phyloP scores from a whole-genome alignment of 2,113 vertebrate genomes.

The Heterotis niloticus region DNA sequence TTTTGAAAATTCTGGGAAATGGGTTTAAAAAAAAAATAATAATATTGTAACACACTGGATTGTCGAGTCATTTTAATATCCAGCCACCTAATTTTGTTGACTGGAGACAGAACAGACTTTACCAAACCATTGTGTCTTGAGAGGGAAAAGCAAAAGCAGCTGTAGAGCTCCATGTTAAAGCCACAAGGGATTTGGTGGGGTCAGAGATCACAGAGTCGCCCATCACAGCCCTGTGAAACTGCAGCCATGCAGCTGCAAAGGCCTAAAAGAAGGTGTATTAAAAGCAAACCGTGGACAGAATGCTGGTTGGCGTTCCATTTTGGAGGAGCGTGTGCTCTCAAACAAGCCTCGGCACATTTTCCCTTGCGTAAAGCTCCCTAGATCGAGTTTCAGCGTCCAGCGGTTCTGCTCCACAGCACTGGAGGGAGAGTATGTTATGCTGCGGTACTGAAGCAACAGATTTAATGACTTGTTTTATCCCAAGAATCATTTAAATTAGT shows the following conservation, averaged over 20 bases:
- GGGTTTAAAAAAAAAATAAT: too few relatives aligned
- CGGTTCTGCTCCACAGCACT: not conserved
- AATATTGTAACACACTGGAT: too few relatives aligned
- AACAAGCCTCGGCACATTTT: not conserved
- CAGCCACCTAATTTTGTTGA: too few relatives aligned
- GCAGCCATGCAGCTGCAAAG: not conserved
- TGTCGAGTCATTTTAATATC: too few relatives aligned
- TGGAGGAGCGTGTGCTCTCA: constrained; percentile 21
- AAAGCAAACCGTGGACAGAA: not conserved
- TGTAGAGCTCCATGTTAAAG: too few relatives aligned
- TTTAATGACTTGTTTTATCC: constrained; percentile 22
- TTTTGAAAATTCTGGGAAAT: too few relatives aligned
- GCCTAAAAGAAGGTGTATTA: constrained; percentile 20
- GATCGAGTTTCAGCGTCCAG: constrained; percentile 23
- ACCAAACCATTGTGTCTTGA: not conserved
- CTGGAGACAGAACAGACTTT: too few relatives aligned
- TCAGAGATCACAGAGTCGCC: not conserved
- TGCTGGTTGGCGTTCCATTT: constrained; percentile 12
- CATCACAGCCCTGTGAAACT: not conserved
- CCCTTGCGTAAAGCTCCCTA: constrained; percentile 2
- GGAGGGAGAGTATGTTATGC: constrained; percentile 14
- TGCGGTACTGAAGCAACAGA: constrained; percentile 20
- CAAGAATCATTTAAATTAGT: constrained; percentile 26
- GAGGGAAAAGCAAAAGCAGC: not conserved
- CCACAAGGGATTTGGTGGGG: not conserved